phyloP scores from a whole-genome alignment of 2,797 vertebrate genomes.

The Lepilemur septentrionalis region DNA sequence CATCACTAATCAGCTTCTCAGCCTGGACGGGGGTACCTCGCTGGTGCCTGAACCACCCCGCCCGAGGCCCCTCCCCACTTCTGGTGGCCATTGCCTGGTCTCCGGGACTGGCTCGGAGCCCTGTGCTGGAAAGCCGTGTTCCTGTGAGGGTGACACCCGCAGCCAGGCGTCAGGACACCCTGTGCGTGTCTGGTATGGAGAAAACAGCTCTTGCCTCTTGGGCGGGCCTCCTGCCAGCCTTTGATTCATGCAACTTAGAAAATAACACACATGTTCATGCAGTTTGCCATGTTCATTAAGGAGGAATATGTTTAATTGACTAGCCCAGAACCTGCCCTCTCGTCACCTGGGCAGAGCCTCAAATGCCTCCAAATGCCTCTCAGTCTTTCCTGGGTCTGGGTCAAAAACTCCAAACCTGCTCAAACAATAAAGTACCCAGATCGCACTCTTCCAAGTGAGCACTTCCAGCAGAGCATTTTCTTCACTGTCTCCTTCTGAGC shows the following conservation, averaged over 20 bases:
- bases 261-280: conserved; percentile 73
- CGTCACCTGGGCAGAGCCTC: not conserved
- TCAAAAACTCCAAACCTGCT: not conserved
- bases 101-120: not conserved
- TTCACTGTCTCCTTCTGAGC: conserved; percentile 25
- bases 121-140: not conserved
- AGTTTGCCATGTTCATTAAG: conserved; percentile 65
- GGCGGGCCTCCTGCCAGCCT: conserved; percentile 68
- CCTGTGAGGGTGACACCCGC: not conserved
- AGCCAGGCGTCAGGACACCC: not conserved
- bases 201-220: conserved; percentile 61
- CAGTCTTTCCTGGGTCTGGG: conserved; percentile 43
- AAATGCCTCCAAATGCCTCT: conserved; percentile 56
- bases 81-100: fast-evolving
- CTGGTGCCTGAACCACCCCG: not conserved
- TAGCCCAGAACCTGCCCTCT: conserved; percentile 67
- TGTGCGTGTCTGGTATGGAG: conserved; percentile 46
- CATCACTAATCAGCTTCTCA: not conserved
- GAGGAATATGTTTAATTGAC: conserved; percentile 71
- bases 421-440: not conserved
- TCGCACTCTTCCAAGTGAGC: not conserved
- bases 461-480: not conserved
- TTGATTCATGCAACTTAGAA: conserved; percentile 75
- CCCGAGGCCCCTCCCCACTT: not conserved
- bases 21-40: not conserved